Percentiles rank a stretch among this genome's conserved stretches.
Conservation (phyloP, 2,888 invertebrate species). For the Allacma fusca region DNA sequence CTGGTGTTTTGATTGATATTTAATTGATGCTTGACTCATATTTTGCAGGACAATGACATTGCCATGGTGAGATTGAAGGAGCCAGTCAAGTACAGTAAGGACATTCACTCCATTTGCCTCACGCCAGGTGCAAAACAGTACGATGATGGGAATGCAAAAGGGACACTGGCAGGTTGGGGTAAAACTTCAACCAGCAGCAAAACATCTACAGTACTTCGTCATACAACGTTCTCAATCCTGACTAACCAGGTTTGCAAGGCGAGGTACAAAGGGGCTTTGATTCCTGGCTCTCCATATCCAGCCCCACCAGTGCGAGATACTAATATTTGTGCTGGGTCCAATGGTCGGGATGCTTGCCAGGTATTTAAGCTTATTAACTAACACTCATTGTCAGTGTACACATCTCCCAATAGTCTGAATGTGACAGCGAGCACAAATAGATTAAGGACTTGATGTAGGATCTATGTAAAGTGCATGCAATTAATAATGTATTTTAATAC, state of each 20-base stretch:
- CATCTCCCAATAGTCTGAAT: too few species aligned
- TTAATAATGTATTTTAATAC: too few species aligned
- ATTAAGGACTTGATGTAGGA: too few species aligned
- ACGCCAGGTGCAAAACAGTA: slow-evolving; percentile 70
- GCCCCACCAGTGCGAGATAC: slow-evolving; percentile 74
- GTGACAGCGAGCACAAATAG: too few species aligned
- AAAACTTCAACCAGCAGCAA: slow-evolving; percentile 69
- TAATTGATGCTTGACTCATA: not conserved
- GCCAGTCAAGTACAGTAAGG: slow-evolving; percentile 75
- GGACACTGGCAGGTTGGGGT: slow-evolving; percentile 89
- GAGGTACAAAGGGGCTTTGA: slow-evolving; percentile 88
- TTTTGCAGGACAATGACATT: slow-evolving; percentile 78
- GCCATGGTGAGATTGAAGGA: slow-evolving; percentile 80
- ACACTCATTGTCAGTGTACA: too few species aligned
- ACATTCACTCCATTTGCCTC: slow-evolving; percentile 80
- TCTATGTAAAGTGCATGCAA: too few species aligned
- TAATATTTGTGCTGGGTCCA: slow-evolving; percentile 4
- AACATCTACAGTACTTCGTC: slow-evolving; percentile 81
- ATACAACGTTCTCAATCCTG: slow-evolving; percentile 86
- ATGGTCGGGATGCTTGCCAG: slow-evolving; percentile 17
- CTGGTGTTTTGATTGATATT: too few species aligned
- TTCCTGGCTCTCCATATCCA: slow-evolving; percentile 86
- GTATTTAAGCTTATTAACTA: too few species aligned
- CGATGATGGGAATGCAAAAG: slow-evolving; percentile 75
- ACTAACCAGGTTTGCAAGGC: slow-evolving; percentile 77